These are phyloP conservation scores for Caenorhabditis zanzibari DNA, from an alignment of 2,888 invertebrate genomes.

Conservation along the genomic window DNA sequence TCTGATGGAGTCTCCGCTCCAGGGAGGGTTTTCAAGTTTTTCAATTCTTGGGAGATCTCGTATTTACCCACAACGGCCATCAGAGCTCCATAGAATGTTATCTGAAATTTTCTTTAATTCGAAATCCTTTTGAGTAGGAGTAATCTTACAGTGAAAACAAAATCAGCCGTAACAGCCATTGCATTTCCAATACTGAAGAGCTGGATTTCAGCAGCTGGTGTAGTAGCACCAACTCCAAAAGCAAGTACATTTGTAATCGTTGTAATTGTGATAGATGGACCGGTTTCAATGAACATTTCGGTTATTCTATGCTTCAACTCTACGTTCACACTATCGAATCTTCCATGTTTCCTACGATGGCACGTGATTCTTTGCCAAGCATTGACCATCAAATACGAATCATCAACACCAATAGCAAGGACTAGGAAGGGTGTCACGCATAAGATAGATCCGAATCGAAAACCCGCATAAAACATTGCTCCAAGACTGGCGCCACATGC, in stretches of 20 bases:
- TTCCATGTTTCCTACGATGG: constrained; percentile 52
- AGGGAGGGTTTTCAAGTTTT: constrained; percentile 11
- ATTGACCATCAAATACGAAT: constrained; percentile 82
- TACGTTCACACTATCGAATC: constrained; percentile 31
- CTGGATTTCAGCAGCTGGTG: constrained; percentile 82
- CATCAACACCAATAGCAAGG: constrained; percentile 82
- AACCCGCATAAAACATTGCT: constrained; percentile 78
- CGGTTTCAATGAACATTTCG: constrained; percentile 77
- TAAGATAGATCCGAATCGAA: constrained; percentile 82
- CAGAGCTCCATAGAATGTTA: constrained; percentile 80
- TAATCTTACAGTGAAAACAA: constrained; percentile 74
- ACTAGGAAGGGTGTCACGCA: constrained; percentile 82
- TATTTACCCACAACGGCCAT: constrained; percentile 79
- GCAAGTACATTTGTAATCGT: constrained; percentile 80
- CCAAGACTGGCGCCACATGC: constrained; percentile 76
- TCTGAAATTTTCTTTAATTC: constrained; percentile 56
- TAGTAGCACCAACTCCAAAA: constrained; percentile 79
- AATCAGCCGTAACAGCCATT: constrained; percentile 78
- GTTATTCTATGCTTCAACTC: constrained; percentile 69
- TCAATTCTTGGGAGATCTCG: constrained; percentile 68
- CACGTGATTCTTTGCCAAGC: constrained; percentile 80
- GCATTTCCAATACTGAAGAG: constrained; percentile 82
- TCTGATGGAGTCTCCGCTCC: constrained; percentile 24
- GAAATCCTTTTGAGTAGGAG: background rate
- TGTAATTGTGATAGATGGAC: constrained; percentile 80